Conservation (phyloP, 2,888 invertebrate genomes). For the Harpalus rubripes region DNA sequence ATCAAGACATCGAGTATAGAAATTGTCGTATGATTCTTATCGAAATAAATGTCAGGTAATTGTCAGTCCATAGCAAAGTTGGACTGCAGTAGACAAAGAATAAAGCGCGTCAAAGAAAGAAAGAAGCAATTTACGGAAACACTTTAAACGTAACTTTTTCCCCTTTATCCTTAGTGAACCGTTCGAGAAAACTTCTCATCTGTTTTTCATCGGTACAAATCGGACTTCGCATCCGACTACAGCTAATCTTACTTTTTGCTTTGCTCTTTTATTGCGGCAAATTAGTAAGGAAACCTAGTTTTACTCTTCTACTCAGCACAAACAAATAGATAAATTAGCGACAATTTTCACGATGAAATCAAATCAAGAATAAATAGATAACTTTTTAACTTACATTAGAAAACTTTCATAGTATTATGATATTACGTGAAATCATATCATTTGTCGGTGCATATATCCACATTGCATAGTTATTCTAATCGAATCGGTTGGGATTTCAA, state of each 20-base stretch:
- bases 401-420: too few relatives aligned
- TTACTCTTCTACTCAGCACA: slow-evolving; percentile 16
- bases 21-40: slow-evolving; percentile 22
- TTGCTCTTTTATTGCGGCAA: slow-evolving; percentile 38
- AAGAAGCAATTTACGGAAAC: slow-evolving; percentile 59
- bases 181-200: slow-evolving; percentile 60
- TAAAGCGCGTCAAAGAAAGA: slow-evolving; percentile 55
- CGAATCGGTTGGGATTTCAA: too few relatives aligned
- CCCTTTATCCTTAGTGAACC: slow-evolving; percentile 47
- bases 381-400: background rate
- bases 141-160: slow-evolving; percentile 61
- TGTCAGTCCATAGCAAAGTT: slow-evolving; percentile 41
- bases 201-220: slow-evolving; percentile 55
- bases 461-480: too few relatives aligned
- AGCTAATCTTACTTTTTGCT: slow-evolving; percentile 46
- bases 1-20: background rate
- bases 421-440: too few relatives aligned
- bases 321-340: slow-evolving; percentile 33
- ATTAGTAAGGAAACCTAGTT: slow-evolving; percentile 24
- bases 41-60: slow-evolving; percentile 39
- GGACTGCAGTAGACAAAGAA: slow-evolving; percentile 32
- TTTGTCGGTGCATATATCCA: too few relatives aligned
- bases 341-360: background rate
- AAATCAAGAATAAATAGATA: background rate
- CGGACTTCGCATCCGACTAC: slow-evolving; percentile 48